Evolutionary conservation across 2,888 invertebrate species (phyloP).

Genomic region (Hypolimnas misippus): DNA sequence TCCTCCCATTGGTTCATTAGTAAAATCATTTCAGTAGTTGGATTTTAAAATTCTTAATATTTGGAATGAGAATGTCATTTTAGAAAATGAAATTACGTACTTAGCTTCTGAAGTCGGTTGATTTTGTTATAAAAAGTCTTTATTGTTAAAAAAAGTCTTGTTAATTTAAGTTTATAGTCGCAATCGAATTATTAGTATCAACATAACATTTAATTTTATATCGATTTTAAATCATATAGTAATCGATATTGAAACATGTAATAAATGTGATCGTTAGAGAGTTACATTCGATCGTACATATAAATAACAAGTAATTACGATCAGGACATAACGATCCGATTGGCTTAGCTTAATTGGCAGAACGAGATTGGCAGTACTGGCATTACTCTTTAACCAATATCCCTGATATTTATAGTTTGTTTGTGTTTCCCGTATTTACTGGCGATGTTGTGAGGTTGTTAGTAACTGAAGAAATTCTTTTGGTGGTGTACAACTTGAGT

Average conservation of each 20-base stretch:
- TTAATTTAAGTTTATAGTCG: no score
- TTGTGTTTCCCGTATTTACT: not conserved
- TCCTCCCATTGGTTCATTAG: no score
- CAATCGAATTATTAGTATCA: not conserved
- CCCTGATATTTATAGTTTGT: not conserved
- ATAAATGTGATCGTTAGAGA: not conserved
- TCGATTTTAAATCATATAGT: no score
- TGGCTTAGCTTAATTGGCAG: not conserved
- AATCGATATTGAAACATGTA: not conserved
- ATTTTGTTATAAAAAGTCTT: no score
- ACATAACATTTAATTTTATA: not conserved
- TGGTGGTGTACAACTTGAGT: not conserved
- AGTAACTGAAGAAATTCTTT: not conserved
- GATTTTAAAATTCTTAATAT: no score
- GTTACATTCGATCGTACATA: not conserved
- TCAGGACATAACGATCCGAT: not conserved
- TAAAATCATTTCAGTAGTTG: no score
- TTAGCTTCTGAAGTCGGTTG: no score
- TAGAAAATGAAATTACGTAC: no score
- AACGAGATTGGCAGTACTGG: not conserved
- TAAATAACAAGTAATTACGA: constrained; percentile 3
- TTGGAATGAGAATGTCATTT: no score
- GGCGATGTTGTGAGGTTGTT: not conserved
- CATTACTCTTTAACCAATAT: not conserved
- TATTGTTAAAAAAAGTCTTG: no score